Evolutionary conservation across 2,888 invertebrate species (phyloP), one percentile per base, ranked within the genome.

Genomic region (Drosophila anceps): DNA sequence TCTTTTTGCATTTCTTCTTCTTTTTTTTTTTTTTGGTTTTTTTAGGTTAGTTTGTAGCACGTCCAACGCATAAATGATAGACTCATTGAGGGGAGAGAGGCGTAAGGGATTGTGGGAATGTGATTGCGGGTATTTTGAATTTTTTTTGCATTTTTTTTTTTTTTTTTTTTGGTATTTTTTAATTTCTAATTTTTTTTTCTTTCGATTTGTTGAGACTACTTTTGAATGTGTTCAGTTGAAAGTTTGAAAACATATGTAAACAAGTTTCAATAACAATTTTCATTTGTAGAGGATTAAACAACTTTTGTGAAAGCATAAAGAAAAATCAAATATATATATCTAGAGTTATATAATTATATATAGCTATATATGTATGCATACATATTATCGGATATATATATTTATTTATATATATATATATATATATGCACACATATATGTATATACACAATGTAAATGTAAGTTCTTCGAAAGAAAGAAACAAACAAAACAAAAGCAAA

Each of bases 81-180:
- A 92, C 92, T 91, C 93, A 93, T 93, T 93, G 92, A 93, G 93
- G 93, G 93, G 93, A 92, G 81, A 89, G 89, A 85, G 85, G 85
- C 83, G 91, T 91, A 91, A 78, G 81, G 92, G 92, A 92, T 92
- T 90, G 91, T 91, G 84, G 86, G 92, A 91, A 92, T 90, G 86
- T 92, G 91, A 91, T 87, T 83, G 83, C 85, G 76, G 90, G 81
- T 77, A 89, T 86, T 84, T 57, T 57, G 58, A 77, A 77, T 76
- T 81, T 50, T 50, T 51, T 53, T 37, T n/a, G 6, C 6, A 46
- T n/a, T n/a, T n/a, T n/a, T n/a, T n/a, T n/a, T 76, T 81, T 50
- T 50, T 24, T 81, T 69, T 75, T 69, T 46, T 78, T 72, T 39
- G 55, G 43, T 29, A 74, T 79, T 73, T 67, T 57, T 62, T 57